phyloP scores from a whole-genome alignment of 2,113 vertebrate species.

The Orientallactaga bullata region DNA sequence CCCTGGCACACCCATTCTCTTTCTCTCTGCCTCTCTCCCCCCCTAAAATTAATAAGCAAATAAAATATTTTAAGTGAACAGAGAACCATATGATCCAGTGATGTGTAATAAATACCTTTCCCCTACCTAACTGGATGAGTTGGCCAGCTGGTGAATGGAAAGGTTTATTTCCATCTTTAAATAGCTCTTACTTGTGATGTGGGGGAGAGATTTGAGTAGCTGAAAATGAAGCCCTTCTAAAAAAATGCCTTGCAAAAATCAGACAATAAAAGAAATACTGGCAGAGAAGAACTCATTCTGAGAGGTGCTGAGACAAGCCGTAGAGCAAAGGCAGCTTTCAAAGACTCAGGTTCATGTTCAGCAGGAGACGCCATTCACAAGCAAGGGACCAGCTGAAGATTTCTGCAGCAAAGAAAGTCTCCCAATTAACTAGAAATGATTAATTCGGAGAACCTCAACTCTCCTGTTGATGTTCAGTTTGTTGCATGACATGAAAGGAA shows the following conservation, averaged over 20 bases:
- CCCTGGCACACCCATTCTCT: no score
- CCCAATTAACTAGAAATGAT: not conserved
- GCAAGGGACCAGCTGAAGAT: no score
- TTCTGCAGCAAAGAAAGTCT: not conserved
- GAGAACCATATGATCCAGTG: not conserved
- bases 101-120: not conserved
- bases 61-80: no score
- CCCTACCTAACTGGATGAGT: not conserved
- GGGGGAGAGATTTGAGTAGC: not conserved
- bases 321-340: not conserved
- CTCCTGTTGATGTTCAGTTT: conserved; percentile 1
- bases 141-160: not conserved
- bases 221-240: not conserved
- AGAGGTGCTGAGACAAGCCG: not conserved
- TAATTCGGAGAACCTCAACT: not conserved
- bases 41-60: no score
- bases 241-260: not conserved
- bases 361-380: no score
- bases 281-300: not conserved
- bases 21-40: no score
- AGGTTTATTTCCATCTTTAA: not conserved
- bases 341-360: no score
- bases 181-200: not conserved
- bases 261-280: not conserved
- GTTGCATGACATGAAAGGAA: not conserved